These are phyloP conservation scores for Bombyx mori DNA, from an alignment of 1,140 invertebrate species.

Conservation along the genomic window DNA sequence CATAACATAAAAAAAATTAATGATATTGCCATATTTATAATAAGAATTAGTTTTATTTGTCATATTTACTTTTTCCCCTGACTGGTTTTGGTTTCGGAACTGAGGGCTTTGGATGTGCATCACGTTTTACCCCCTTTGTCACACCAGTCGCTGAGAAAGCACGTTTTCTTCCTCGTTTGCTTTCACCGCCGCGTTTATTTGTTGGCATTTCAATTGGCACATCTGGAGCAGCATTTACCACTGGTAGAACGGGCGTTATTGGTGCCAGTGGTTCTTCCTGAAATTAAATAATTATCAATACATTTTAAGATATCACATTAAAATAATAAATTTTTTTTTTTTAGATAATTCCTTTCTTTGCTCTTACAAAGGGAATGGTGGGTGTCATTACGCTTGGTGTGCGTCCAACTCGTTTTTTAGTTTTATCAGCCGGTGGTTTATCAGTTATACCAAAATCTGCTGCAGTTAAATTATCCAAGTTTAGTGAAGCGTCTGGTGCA, in stretches of 20 bases:
- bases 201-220: too few relatives aligned
- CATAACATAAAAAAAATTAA: too few relatives aligned
- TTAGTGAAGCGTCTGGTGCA: conserved; percentile 23
- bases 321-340: neutral
- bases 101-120: conserved; percentile 20
- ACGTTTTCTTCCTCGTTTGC: conserved; percentile 43
- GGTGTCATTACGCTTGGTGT: conserved; percentile 27
- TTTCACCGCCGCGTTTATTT: conserved; percentile 22
- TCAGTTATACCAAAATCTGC: conserved; percentile 19
- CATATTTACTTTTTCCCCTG: conserved; percentile 31
- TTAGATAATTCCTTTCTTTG: conserved; percentile 3
- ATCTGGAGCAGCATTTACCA: too few relatives aligned
- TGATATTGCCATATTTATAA: too few relatives aligned
- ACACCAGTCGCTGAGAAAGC: conserved; percentile 41
- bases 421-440: conserved; percentile 23
- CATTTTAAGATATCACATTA: neutral
- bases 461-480: conserved; percentile 28
- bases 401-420: conserved; percentile 24
- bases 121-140: conserved; percentile 20
- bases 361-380: conserved; percentile 21
- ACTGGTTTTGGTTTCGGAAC: conserved; percentile 24
- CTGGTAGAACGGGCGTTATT: neutral
- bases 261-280: conserved; percentile 21
- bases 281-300: conserved; percentile 7
- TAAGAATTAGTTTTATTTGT: too few relatives aligned